Evolutionary conservation across 1,140 invertebrate genomes (phyloP), one percentile per base, ranked within the genome.

Genomic region (Copidosoma floridanum): DNA sequence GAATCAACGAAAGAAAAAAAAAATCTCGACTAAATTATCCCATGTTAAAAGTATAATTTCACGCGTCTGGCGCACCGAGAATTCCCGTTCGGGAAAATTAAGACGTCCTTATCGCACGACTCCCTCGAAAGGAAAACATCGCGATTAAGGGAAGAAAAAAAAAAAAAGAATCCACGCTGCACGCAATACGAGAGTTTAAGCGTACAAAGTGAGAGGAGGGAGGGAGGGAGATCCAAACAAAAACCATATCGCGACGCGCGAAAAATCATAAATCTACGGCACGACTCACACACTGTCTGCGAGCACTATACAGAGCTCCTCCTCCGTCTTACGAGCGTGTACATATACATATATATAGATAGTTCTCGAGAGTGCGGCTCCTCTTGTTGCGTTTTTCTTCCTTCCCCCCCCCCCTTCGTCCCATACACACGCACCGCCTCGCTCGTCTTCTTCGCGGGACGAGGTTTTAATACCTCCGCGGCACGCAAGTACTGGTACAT

Each of bases 401-500:
- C 23, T 6, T 23, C 11, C 14, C 2, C 21, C 14, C 8, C 27
- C 29, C 8, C n/a, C 12, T 16, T 3, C 29, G n/a, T 35, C 23
- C 23, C 3, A 51, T 20, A 14, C 18, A n/a, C 35, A 43, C 18
- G 48, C 35, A 24, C 41, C n/a, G n/a, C n/a, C n/a, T 18, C 27
- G 21, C 23, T 44, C 18, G 3, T 3, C 35, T n/a, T n/a, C n/a
- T n/a, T n/a, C n/a, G n/a, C n/a, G n/a, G n/a, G n/a, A n/a, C 12
- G 10, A 14, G 11, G 8, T 56, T 62, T 58, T 68, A 72, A 67
- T 71, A 64, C 60, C 26, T 55, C 43, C 23, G 54, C 63, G 66
- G 64, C 65, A 74, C 67, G 70, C 70, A 74, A 71, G 53, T 63
- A 61, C n/a, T n/a, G n/a, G n/a, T n/a, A n/a, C n/a, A n/a, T n/a